phyloP scores from a whole-genome alignment of 2,113 vertebrate species.

The Elgaria multicarinata region DNA sequence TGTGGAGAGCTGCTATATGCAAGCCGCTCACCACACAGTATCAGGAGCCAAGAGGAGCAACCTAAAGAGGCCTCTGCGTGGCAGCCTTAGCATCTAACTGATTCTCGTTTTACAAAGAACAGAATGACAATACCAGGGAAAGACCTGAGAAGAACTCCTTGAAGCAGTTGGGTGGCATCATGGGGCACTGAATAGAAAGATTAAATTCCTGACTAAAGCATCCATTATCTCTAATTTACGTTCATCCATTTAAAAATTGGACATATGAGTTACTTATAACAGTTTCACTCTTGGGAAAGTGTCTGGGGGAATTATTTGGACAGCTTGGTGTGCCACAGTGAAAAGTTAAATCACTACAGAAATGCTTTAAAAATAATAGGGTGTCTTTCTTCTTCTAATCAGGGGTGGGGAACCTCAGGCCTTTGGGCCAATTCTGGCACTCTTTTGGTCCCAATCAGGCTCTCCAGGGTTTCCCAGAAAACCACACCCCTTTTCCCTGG shows the following conservation, averaged over 20 bases:
- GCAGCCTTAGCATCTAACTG: background rate
- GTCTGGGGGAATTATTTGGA: background rate
- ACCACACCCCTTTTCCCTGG: no score
- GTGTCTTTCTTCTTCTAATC: background rate
- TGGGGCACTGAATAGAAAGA: background rate
- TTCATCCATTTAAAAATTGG: background rate
- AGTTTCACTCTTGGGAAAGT: background rate
- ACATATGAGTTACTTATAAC: background rate
- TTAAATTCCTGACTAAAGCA: background rate
- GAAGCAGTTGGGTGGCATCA: background rate
- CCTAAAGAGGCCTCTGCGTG: background rate
- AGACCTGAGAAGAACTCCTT: background rate
- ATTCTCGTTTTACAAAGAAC: background rate
- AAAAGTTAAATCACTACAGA: background rate
- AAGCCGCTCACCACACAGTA: background rate
- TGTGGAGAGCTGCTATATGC: background rate
- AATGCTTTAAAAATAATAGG: background rate
- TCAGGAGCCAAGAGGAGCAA: background rate
- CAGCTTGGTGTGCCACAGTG: background rate
- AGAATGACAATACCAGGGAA: background rate
- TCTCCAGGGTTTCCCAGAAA: no score
- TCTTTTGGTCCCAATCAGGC: no score
- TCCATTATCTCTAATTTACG: background rate
- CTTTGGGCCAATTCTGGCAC: no score
- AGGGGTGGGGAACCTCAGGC: no score